Evolutionary conservation across 2,888 invertebrate species (phyloP).

Genomic region (Aleiodes alternator): DNA sequence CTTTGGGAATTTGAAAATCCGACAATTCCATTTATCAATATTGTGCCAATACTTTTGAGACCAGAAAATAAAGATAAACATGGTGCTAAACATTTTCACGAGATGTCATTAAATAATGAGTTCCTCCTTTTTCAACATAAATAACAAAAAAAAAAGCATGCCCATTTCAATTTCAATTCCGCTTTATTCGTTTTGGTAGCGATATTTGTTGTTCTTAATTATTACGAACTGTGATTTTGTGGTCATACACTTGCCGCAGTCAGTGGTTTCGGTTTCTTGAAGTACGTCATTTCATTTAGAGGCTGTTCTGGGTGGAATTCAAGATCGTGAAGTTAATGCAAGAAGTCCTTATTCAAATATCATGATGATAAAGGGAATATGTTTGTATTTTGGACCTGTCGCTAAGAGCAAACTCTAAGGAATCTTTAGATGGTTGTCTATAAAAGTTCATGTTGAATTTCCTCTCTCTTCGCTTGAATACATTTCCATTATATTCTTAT

Average conservation of each 20-base stretch:
- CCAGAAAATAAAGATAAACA: constrained; percentile 20
- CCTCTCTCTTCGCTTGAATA: no score
- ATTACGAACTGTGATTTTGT: constrained; percentile 5
- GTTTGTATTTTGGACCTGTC: no score
- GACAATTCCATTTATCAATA: constrained; percentile 39
- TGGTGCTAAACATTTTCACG: constrained; percentile 36
- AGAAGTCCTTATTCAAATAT: background rate
- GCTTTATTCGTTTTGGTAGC: background rate
- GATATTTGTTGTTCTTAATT: constrained; percentile 4
- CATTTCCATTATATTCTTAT: no score
- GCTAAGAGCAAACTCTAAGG: no score
- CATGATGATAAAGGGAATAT: background rate
- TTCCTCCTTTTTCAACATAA: constrained; percentile 17
- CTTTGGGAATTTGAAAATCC: background rate
- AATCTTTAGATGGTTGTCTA: no score
- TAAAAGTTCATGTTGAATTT: no score
- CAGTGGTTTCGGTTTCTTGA: constrained; percentile 8
- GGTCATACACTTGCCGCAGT: constrained; percentile 17
- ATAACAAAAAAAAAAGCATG: background rate
- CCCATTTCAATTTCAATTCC: background rate
- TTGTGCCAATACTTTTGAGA: constrained; percentile 28
- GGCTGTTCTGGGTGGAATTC: background rate
- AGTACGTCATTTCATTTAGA: constrained; percentile 15
- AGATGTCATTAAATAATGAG: constrained; percentile 11
- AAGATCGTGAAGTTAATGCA: background rate